A percentile compares a stretch with the other conserved stretches of the same genome.
Evolutionary conservation across 2,888 invertebrate species (phyloP).

Genomic region (Perithous albicinctus): DNA sequence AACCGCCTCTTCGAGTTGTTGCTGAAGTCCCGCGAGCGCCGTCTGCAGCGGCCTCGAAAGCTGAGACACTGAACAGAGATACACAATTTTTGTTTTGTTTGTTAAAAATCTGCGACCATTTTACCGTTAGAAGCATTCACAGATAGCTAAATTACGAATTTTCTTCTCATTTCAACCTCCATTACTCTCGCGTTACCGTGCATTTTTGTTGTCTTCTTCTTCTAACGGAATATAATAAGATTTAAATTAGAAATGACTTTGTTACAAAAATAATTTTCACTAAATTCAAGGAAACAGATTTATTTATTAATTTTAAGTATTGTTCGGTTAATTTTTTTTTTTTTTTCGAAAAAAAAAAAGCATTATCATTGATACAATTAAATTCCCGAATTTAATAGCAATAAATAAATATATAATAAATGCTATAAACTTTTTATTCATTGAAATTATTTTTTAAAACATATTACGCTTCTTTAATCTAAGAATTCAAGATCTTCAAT

Average conservation of each 20-base stretch:
- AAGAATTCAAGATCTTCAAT: too few species aligned
- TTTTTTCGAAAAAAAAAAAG: too few species aligned
- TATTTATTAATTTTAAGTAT: too few species aligned
- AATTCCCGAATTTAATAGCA: too few species aligned
- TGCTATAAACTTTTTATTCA: too few species aligned
- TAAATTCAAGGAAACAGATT: too few species aligned
- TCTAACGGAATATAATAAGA: too few species aligned
- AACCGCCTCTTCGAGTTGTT: slow-evolving; percentile 89
- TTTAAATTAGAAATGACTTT: too few species aligned
- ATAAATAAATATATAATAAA: too few species aligned
- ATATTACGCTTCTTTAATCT: background rate
- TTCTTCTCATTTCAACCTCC: background rate
- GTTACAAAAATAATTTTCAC: too few species aligned
- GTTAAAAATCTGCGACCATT: background rate
- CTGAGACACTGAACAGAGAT: slow-evolving; percentile 80
- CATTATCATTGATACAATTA: too few species aligned
- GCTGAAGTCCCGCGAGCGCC: slow-evolving; percentile 87
- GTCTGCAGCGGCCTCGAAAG: slow-evolving; percentile 86
- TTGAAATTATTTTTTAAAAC: background rate
- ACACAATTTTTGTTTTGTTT: background rate
- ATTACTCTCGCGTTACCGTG: background rate
- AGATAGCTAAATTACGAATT: background rate
- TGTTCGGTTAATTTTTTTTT: too few species aligned
- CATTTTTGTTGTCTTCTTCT: background rate
- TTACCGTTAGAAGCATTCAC: background rate